Evolutionary conservation across 2,113 vertebrate species (phyloP).

Genomic region (Mus spicilegus): DNA sequence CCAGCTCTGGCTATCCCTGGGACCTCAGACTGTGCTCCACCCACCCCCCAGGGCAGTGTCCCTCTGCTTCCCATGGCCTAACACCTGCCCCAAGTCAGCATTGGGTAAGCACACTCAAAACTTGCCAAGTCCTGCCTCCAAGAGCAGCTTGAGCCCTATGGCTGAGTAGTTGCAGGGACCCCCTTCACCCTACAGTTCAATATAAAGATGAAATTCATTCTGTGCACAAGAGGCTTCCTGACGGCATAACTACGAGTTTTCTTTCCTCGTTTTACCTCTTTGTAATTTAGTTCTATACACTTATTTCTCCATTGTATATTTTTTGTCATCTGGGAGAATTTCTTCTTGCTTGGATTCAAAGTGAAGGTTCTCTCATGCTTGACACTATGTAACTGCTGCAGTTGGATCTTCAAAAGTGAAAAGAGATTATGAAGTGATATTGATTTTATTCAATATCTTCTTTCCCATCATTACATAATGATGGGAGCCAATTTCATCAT

Average conservation of each 20-base stretch:
- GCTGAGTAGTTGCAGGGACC: too few species aligned
- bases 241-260: too few species aligned
- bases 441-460: background rate
- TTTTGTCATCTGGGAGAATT: background rate
- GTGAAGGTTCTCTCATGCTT: background rate
- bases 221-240: background rate
- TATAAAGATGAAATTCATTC: background rate
- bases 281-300: background rate
- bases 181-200: background rate
- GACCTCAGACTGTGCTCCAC: too few species aligned
- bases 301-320: background rate
- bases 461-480: background rate
- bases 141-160: too few species aligned
- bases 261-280: background rate
- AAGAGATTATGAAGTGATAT: background rate
- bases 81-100: too few species aligned
- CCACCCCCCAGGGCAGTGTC: too few species aligned
- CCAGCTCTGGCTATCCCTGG: too few species aligned
- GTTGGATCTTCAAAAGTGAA: background rate
- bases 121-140: too few species aligned
- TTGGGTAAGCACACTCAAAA: too few species aligned
- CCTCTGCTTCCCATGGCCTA: too few species aligned
- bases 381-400: background rate
- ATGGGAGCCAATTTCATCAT: background rate
- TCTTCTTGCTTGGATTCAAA: background rate